Evolutionary conservation across 2,797 vertebrate genomes (phyloP).

Genomic region (Neosalanx taihuensis): DNA sequence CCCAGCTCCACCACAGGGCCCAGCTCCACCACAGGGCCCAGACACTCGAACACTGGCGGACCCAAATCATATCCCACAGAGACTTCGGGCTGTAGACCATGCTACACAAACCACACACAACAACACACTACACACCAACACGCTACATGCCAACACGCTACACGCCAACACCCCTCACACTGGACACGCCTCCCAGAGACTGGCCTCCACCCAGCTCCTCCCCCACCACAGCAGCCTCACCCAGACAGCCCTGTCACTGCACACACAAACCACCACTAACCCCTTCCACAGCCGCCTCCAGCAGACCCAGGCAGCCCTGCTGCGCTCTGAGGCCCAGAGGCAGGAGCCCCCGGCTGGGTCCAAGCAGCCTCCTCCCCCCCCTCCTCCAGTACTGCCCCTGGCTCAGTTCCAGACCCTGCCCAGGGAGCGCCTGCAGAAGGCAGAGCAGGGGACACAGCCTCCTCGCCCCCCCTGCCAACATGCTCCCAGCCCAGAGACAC

Average conservation of each 20-base stretch:
- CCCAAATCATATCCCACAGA: conserved; percentile 65
- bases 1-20: conserved; percentile 2
- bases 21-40: conserved; percentile 29
- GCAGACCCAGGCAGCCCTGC: conserved; percentile 65
- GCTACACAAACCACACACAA: conserved; percentile 19
- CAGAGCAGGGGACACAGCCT: conserved; percentile 30
- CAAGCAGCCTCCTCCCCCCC: conserved; percentile 56
- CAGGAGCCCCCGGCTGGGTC: conserved; percentile 1
- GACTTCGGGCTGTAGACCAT: conserved; percentile 42
- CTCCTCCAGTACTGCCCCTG: conserved; percentile 67
- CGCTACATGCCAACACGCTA: conserved; percentile 18
- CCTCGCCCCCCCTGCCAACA: conserved; percentile 49
- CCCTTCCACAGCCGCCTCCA: conserved; percentile 55
- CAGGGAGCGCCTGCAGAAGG: conserved; percentile 45
- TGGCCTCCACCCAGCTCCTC: conserved; percentile 42
- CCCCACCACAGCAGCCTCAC: conserved; percentile 52
- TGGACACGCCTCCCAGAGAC: conserved; percentile 27
- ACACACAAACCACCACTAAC: conserved; percentile 53
- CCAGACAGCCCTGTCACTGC: conserved; percentile 57
- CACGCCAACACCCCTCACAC: background rate
- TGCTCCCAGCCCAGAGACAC: conserved; percentile 48
- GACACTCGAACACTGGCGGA: conserved; percentile 61
- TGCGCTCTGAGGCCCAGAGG: conserved; percentile 37
- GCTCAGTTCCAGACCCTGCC: conserved; percentile 67
- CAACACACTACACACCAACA: no score